Evolutionary conservation across 37 sponge, comb jelly and placozoan species (phyloP), one percentile per base, ranked within the genome.

Genomic region (Ianthella basta): DNA sequence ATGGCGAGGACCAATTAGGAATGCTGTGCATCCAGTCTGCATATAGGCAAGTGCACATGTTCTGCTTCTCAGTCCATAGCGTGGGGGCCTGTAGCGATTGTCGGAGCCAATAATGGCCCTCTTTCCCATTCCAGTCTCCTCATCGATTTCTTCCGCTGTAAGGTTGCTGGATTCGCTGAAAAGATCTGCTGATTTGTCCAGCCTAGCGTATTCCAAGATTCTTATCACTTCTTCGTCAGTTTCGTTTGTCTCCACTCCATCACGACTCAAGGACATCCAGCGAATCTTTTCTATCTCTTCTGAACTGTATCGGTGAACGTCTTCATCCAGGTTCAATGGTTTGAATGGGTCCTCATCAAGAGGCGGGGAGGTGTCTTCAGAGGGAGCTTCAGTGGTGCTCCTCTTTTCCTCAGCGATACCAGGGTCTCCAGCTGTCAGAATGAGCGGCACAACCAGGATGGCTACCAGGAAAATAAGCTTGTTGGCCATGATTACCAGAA

Each of bases 1-100:
- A 75, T 75, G 78, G 53, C 37, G 37, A 44, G 78, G 78, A 41
- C 78, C 78, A 75, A 75, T 36, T 5, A 75, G 78, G 78, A 75
- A 75, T 41, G 78, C 78, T 1, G 78, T 75, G 25, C 78, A 75
- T 50, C 78, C 78, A 41, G 1, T 75, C 25, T 75, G 44, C 53
- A 75, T 41, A 30, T 4, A 4, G n/a, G 53, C 78, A 75, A 75
- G 37, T 32, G 78, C 54, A 10, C 78, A 75, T 4, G 64, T 13
- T 10, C 29, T 61, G 29, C 64, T 12, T 61, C 64, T 61, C 29
- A 61, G 64, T 13, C 64, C 64, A 61, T 61, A 61, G 12, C 14
- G 64, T 5, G 64, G 64, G 40, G 15, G 40, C 14, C 44, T 24
- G 25, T 75, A 75, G 78, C 78, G 78, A 75, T 36, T 36, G 10